A percentile compares a stretch with the other conserved stretches of the same genome.
Evolutionary conservation across 2,797 vertebrate species (phyloP).

Genomic region (Ctenosaura bakeri): DNA sequence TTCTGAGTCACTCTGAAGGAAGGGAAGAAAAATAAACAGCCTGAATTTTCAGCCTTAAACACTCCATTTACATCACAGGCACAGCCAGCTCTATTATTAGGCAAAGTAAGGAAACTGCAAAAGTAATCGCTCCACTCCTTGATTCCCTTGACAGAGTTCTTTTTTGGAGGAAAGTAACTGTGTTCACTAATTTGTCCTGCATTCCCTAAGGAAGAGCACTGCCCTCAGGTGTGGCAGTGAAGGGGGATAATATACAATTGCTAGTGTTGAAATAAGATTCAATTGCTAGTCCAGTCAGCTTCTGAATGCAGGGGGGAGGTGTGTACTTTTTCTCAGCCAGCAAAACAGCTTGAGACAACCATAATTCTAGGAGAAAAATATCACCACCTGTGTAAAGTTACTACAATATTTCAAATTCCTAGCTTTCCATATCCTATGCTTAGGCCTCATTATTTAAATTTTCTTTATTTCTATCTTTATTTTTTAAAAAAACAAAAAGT

Average conservation of each 20-base stretch:
- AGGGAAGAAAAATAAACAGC: background rate
- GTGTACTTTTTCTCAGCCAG: background rate
- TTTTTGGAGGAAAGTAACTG: background rate
- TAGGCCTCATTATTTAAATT: background rate
- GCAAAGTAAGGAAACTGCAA: background rate
- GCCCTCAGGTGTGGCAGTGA: background rate
- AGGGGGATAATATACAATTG: background rate
- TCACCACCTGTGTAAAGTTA: background rate
- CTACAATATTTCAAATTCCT: background rate
- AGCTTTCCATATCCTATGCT: background rate
- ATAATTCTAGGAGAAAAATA: background rate
- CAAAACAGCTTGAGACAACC: background rate
- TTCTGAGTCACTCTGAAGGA: conserved; percentile 53
- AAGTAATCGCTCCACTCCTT: background rate
- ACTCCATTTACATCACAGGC: background rate
- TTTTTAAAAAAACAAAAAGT: too few species aligned
- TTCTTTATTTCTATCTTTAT: background rate
- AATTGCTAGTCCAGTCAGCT: background rate
- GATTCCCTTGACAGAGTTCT: background rate
- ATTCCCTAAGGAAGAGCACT: too few species aligned
- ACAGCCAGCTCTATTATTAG: background rate
- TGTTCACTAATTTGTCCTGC: background rate
- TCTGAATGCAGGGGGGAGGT: background rate
- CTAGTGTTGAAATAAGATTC: background rate
- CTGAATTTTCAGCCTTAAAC: background rate